Evolutionary conservation across 2,797 vertebrate species (phyloP).

Genomic region (Poecilia velifera): DNA sequence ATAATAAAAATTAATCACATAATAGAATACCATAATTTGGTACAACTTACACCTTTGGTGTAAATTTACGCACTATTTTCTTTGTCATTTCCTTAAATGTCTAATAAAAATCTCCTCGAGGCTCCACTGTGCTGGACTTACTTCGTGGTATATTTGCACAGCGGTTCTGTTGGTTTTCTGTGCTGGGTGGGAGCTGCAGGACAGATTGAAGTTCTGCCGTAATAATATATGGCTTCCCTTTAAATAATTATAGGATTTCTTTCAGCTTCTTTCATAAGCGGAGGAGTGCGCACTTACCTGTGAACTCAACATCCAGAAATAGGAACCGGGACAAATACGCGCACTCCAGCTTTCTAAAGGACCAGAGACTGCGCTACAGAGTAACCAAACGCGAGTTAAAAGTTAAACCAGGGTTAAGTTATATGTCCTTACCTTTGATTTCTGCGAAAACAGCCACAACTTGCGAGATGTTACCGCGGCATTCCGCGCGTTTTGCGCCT

Average conservation of each 20-base stretch:
- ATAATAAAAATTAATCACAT: background rate
- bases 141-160: slow-evolving; percentile 30
- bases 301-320: slow-evolving; percentile 74
- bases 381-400: slow-evolving; percentile 64
- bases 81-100: background rate
- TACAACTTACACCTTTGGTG: background rate
- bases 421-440: slow-evolving; percentile 60
- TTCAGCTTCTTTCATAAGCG: slow-evolving; percentile 34
- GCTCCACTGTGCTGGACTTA: background rate
- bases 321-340: slow-evolving; percentile 46
- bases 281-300: slow-evolving; percentile 69
- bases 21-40: background rate
- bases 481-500: slow-evolving; percentile 64
- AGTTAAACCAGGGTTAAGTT: slow-evolving; percentile 61
- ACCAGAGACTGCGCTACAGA: slow-evolving; percentile 28
- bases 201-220: slow-evolving; percentile 44
- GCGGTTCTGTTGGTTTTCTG: slow-evolving; percentile 29
- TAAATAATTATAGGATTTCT: slow-evolving; percentile 64
- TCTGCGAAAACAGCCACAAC: slow-evolving; percentile 37
- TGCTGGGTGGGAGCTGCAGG: slow-evolving; percentile 42
- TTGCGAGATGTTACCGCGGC: slow-evolving; percentile 72
- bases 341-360: slow-evolving; percentile 19
- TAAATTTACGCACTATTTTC: background rate
- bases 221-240: slow-evolving; percentile 44
- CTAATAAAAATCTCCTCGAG: background rate